These are phyloP conservation scores for Phaenicophaeus curvirostris DNA, from an alignment of 2,797 vertebrate genomes.

Conservation along the genomic window DNA sequence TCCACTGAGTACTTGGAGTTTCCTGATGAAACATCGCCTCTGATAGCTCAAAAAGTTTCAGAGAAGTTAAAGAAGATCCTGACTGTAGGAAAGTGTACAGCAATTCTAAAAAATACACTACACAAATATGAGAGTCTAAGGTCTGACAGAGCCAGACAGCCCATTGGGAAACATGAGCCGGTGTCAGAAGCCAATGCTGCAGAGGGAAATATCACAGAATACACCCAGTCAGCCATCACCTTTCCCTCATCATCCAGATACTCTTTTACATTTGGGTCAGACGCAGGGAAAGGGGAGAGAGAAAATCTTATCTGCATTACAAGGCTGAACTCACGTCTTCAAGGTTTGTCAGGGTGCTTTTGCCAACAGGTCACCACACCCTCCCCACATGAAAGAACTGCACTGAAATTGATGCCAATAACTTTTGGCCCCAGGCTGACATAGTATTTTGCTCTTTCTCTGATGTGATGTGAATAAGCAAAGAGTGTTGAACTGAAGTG, in stretches of 20 bases:
- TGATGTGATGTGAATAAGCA: slow-evolving; percentile 53
- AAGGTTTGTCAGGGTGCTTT: slow-evolving; percentile 3
- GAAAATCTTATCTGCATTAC: not conserved
- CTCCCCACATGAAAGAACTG: slow-evolving; percentile 47
- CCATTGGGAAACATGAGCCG: not conserved
- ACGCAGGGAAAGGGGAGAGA: not conserved
- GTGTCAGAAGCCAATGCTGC: not conserved
- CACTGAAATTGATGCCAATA: slow-evolving; percentile 13
- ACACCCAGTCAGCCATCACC: not conserved
- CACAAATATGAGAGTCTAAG: not conserved
- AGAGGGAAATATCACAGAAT: not conserved
- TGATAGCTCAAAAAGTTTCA: not conserved
- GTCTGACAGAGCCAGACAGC: not conserved
- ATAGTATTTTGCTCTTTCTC: not conserved
- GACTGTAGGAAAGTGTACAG: not conserved
- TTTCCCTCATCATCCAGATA: not conserved
- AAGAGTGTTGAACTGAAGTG: slow-evolving; percentile 41
- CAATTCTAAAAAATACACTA: not conserved
- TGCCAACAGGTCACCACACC: slow-evolving; percentile 30
- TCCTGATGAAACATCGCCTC: not conserved
- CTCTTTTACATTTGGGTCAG: not conserved
- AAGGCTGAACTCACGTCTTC: slow-evolving; percentile 14
- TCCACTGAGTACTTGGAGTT: not conserved
- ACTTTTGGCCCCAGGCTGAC: not conserved
- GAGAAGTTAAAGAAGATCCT: not conserved